Conservation (phyloP, 2,797 vertebrate genomes). For the Muscicapa striata region DNA sequence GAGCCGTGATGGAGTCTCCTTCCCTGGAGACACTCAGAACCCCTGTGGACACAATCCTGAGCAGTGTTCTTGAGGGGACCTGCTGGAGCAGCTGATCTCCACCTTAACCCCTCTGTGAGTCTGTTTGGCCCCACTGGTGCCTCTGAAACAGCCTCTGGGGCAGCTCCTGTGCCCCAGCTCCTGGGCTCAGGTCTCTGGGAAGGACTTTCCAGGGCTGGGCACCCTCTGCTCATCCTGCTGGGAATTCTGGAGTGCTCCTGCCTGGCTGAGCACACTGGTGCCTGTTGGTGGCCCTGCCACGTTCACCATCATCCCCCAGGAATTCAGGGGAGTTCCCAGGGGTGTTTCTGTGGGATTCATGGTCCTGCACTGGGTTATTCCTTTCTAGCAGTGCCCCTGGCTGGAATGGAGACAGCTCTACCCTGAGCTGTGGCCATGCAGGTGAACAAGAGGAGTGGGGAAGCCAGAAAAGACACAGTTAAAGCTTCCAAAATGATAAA, state of each 20-base stretch:
- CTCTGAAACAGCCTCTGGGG: neutral
- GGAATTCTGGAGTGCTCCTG: fast-evolving
- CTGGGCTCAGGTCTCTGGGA: neutral
- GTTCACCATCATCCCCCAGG: fast-evolving
- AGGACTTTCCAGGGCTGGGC: neutral
- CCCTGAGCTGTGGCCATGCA: fast-evolving
- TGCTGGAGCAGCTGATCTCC: neutral
- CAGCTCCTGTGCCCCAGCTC: fast-evolving
- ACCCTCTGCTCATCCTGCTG: neutral
- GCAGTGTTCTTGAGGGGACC: neutral
- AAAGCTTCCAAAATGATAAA: neutral
- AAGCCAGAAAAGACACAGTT: neutral
- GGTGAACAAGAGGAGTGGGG: too few relatives aligned
- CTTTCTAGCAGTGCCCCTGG: neutral
- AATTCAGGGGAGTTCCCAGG: neutral
- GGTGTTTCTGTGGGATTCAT: neutral
- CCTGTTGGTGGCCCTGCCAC: neutral
- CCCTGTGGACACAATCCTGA: neutral
- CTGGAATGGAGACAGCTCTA: neutral
- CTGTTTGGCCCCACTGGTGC: neutral
- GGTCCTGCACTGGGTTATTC: neutral
- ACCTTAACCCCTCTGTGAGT: neutral
- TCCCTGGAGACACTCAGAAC: neutral
- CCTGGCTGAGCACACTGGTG: neutral
- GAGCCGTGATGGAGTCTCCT: neutral